These are phyloP conservation scores for Macaria liturata DNA, from an alignment of 2,888 invertebrate species.

Conservation along the genomic window DNA sequence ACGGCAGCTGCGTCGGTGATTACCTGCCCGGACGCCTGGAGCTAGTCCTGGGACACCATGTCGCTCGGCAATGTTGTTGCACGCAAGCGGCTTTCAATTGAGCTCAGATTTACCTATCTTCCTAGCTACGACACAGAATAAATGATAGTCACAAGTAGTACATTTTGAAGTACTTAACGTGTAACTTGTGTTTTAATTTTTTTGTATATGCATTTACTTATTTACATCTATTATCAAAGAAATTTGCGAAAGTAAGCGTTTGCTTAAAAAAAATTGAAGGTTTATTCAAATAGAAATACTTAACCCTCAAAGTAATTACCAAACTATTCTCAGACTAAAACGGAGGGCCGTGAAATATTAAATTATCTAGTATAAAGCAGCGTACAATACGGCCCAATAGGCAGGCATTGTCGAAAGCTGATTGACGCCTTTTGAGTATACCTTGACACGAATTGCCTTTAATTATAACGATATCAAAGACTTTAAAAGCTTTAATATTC, in stretches of 20 bases:
- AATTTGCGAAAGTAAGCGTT: too few species aligned
- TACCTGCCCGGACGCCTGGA: constrained; percentile 51
- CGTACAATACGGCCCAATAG: constrained; percentile 44
- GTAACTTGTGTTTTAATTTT: too few species aligned
- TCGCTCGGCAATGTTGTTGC: constrained; percentile 25
- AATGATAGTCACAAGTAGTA: too few species aligned
- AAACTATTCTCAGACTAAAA: constrained; percentile 13
- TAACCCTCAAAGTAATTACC: constrained; percentile 1
- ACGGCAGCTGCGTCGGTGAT: constrained; percentile 66
- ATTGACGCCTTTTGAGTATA: constrained; percentile 70
- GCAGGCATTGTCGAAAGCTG: constrained; percentile 62
- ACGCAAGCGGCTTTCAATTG: too few species aligned
- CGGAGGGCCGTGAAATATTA: constrained; percentile 43
- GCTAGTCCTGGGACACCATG: constrained; percentile 44
- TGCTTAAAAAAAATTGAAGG: too few species aligned
- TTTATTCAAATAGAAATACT: too few species aligned
- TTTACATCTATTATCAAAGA: too few species aligned
- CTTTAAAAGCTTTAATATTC: constrained; percentile 53
- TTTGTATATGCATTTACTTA: too few species aligned
- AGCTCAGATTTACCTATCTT: too few species aligned
- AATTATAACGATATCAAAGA: constrained; percentile 72
- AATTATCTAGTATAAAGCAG: constrained; percentile 44
- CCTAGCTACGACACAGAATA: too few species aligned
- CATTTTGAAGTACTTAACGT: too few species aligned
- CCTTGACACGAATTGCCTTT: constrained; percentile 63